phyloP scores from a whole-genome alignment of 2,113 vertebrate genomes.

The Callorhinus ursinus region DNA sequence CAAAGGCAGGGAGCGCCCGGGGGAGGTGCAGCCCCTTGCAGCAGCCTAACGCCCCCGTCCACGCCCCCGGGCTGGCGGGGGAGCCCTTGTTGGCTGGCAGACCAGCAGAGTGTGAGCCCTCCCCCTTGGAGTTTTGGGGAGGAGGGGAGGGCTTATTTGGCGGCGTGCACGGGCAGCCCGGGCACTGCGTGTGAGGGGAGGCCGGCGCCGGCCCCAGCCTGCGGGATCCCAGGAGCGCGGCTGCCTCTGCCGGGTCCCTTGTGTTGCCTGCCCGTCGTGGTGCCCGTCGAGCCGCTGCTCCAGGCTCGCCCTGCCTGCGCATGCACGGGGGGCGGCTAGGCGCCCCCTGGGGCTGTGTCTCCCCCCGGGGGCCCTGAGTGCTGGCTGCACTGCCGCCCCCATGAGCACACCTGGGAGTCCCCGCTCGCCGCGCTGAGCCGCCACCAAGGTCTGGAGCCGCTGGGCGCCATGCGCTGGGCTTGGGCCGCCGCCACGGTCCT shows the following conservation, averaged over 20 bases:
- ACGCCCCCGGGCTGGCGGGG: not conserved
- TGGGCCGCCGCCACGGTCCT: slow-evolving; percentile 86
- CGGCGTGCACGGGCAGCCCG: not conserved
- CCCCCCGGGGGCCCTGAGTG: not conserved
- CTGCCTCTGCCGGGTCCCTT: not conserved
- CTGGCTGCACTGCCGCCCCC: not conserved
- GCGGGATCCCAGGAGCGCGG: not conserved
- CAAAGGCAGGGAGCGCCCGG: not conserved
- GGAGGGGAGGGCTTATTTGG: not conserved
- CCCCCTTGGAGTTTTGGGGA: slow-evolving; percentile 23
- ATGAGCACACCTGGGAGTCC: not conserved
- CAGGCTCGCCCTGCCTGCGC: not conserved
- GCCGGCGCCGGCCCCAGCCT: not conserved
- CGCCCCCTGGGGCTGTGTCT: not conserved
- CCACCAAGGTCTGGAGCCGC: not conserved
- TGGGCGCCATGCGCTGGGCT: slow-evolving; percentile 82
- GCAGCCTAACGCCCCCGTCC: not conserved
- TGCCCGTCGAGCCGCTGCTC: accelerated
- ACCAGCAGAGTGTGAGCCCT: not conserved
- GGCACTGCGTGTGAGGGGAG: not conserved
- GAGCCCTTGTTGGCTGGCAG: not conserved
- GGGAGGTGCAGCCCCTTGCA: not conserved
- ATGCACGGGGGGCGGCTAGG: not conserved
- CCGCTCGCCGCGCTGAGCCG: not conserved
- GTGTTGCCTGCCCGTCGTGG: not conserved